phyloP scores from a whole-genome alignment of 2,888 invertebrate genomes.

The Apocheima hispidaria region DNA sequence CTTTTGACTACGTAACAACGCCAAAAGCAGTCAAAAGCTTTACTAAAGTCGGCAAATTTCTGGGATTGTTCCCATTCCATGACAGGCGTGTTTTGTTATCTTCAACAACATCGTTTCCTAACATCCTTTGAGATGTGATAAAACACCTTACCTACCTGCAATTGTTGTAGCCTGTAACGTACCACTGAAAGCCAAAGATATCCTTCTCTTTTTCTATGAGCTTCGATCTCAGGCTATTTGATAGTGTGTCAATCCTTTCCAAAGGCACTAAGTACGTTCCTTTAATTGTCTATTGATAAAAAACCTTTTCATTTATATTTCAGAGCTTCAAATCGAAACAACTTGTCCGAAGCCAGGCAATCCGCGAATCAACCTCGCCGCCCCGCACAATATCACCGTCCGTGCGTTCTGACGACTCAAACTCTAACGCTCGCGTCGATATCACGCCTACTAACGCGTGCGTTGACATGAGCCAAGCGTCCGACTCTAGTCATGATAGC shows the following conservation, averaged over 20 bases:
- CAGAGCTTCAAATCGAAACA: conserved; percentile 91
- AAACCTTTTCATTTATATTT: conserved; percentile 24
- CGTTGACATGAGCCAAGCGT: conserved; percentile 43
- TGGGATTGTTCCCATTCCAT: too few relatives aligned
- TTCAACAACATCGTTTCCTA: not conserved
- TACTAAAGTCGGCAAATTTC: not conserved
- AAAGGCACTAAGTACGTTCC: not conserved
- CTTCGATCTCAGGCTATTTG: not conserved
- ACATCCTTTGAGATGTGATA: not conserved
- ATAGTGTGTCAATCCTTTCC: not conserved
- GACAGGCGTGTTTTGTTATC: not conserved
- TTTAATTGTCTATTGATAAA: not conserved
- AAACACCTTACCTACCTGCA: too few relatives aligned
- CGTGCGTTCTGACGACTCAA: conserved; percentile 37
- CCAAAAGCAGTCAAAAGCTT: conserved; percentile 25
- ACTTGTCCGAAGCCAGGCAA: conserved; percentile 95
- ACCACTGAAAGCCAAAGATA: too few relatives aligned
- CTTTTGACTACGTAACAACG: too few relatives aligned
- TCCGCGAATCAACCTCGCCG: conserved; percentile 92
- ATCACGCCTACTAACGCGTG: conserved; percentile 40
- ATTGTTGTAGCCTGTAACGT: too few relatives aligned
- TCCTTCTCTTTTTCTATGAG: too few relatives aligned
- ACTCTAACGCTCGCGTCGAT: conserved; percentile 41
- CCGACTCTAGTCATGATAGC: conserved; percentile 72
- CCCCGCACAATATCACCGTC: conserved; percentile 85